Conservation (phyloP, 2,888 invertebrate species). For the Pristionchus maxplancki region DNA sequence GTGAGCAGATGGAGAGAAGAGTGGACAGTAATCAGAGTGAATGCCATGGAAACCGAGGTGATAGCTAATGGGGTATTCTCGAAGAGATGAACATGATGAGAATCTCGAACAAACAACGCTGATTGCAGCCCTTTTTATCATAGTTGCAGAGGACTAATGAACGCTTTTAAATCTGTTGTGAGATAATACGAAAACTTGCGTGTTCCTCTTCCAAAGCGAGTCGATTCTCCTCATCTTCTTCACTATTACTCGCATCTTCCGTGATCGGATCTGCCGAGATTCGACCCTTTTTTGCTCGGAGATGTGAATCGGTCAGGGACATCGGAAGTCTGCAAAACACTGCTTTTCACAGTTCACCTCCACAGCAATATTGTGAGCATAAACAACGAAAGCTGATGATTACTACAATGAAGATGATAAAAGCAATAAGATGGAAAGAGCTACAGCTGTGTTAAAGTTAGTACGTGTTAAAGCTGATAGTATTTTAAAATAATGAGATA, state of each 20-base stretch:
- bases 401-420: background rate
- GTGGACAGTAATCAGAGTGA: too few species aligned
- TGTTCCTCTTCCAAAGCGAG: background rate
- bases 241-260: constrained; percentile 26
- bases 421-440: background rate
- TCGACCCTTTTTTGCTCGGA: background rate
- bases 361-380: background rate
- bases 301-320: background rate
- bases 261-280: background rate
- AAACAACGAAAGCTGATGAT: background rate
- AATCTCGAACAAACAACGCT: too few species aligned
- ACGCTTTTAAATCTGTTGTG: too few species aligned
- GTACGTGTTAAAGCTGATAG: too few species aligned
- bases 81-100: too few species aligned
- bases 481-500: background rate
- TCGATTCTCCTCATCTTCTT: constrained; percentile 25
- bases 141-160: too few species aligned
- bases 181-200: too few species aligned
- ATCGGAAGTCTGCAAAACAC: background rate
- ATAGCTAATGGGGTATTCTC: too few species aligned
- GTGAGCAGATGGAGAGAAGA: background rate
- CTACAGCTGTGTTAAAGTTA: background rate
- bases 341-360: too few species aligned
- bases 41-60: too few species aligned
- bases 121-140: background rate